phyloP scores from a whole-genome alignment of 2,797 vertebrate genomes.

The Amphiprion clarkii region DNA sequence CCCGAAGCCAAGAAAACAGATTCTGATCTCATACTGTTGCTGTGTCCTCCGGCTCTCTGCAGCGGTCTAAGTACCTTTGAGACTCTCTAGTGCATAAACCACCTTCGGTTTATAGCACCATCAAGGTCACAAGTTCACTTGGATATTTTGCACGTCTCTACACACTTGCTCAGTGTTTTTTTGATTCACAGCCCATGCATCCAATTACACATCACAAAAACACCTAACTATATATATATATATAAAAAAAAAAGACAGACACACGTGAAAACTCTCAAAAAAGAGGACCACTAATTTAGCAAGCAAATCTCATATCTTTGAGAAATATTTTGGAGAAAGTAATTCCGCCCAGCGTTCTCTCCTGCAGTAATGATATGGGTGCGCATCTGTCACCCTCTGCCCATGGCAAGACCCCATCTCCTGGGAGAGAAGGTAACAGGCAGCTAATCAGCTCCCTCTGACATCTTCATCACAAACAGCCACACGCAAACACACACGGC shows the following conservation, averaged over 20 bases:
- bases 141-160: constrained; percentile 46
- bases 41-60: constrained; percentile 73
- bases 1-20: constrained; percentile 77
- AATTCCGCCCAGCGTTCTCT: constrained; percentile 28
- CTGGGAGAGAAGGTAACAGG: constrained; percentile 73
- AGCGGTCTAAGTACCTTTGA: constrained; percentile 74
- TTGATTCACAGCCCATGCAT: constrained; percentile 11
- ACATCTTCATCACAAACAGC: constrained; percentile 77
- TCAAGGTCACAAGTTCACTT: constrained; percentile 77
- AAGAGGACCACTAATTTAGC: neutral
- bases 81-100: constrained; percentile 74
- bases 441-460: constrained; percentile 82
- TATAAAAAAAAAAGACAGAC: neutral
- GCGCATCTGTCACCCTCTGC: constrained; percentile 68
- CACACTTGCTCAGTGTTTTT: constrained; percentile 13
- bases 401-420: constrained; percentile 73
- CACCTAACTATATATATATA: neutral
- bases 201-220: constrained; percentile 22
- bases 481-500: constrained; percentile 39
- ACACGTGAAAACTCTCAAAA: neutral
- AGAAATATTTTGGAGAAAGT: constrained; percentile 15
- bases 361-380: constrained; percentile 58
- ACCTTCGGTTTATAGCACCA: constrained; percentile 67
- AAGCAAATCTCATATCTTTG: neutral
- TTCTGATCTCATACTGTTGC: constrained; percentile 80